phyloP scores from a whole-genome alignment of 1,140 invertebrate species.

The Drosophila pandora region DNA sequence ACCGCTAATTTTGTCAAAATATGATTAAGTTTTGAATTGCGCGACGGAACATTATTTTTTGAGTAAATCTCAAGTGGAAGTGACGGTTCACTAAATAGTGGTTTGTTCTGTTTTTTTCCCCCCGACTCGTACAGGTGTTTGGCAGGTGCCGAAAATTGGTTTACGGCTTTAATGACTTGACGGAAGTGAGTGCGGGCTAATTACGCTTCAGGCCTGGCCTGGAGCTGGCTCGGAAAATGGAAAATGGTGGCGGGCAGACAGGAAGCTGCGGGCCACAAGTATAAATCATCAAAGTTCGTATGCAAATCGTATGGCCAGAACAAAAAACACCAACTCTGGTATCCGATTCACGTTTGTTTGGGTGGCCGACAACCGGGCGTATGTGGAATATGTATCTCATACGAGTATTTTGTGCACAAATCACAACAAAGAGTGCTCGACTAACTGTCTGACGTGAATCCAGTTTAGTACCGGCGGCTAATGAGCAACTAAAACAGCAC shows the following conservation, averaged over 20 bases:
- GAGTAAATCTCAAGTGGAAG: slow-evolving; percentile 41
- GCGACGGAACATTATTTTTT: no score
- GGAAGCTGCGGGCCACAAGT: slow-evolving; percentile 43
- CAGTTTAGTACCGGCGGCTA: slow-evolving; percentile 46
- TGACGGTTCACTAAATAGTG: slow-evolving; percentile 6
- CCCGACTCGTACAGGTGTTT: slow-evolving; percentile 19
- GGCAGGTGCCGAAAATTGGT: not conserved
- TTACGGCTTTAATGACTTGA: slow-evolving; percentile 1
- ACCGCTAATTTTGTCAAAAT: slow-evolving; percentile 29
- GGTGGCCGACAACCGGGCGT: slow-evolving; percentile 8
- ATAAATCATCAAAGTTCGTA: slow-evolving; percentile 69
- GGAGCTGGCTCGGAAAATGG: slow-evolving; percentile 3
- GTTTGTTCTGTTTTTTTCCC: not conserved
- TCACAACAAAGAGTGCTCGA: slow-evolving; percentile 35
- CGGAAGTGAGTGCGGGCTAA: not conserved
- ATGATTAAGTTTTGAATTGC: not conserved
- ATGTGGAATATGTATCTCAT: slow-evolving; percentile 5
- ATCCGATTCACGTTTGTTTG: slow-evolving; percentile 30
- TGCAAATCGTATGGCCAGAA: slow-evolving; percentile 57
- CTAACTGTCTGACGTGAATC: slow-evolving; percentile 39
- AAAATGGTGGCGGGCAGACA: slow-evolving; percentile 31
- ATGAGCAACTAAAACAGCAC: slow-evolving; percentile 29
- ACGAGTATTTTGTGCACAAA: not conserved
- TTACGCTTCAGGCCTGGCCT: not conserved
- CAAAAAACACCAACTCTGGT: slow-evolving; percentile 19